phyloP scores from a whole-genome alignment of 1,140 invertebrate species.

The Agrilus planipennis region DNA sequence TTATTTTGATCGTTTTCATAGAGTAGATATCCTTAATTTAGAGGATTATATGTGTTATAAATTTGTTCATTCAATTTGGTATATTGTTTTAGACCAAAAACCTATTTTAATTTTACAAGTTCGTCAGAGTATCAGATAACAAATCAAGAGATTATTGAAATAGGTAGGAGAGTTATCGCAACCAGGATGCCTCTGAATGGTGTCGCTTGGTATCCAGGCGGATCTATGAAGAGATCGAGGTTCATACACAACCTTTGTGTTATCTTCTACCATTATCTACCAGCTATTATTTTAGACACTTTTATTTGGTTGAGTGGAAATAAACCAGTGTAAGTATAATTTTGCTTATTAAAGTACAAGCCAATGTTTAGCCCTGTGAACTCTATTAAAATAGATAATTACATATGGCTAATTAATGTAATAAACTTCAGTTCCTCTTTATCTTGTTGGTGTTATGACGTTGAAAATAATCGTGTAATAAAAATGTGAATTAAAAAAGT shows the following conservation, averaged over 20 bases:
- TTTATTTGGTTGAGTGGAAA: constrained; percentile 63
- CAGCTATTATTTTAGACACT: constrained; percentile 68
- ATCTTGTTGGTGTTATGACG: too few species aligned
- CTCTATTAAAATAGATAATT: too few species aligned
- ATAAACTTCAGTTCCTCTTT: too few species aligned
- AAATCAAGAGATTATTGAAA: constrained; percentile 44
- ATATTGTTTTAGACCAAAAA: too few species aligned
- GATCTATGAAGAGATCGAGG: constrained; percentile 73
- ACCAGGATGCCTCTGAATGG: constrained; percentile 33
- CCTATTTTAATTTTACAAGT: constrained; percentile 53
- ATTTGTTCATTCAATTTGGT: background rate
- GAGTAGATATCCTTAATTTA: background rate
- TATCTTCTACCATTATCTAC: constrained; percentile 72
- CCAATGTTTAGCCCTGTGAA: too few species aligned
- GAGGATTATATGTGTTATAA: background rate
- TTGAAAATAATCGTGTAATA: too few species aligned
- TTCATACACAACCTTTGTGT: constrained; percentile 66
- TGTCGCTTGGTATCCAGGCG: constrained; percentile 48
- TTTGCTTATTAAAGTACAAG: too few species aligned
- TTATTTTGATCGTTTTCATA: background rate
- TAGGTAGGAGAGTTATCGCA: constrained; percentile 40
- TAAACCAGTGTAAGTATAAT: constrained; percentile 67
- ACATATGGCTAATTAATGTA: too few species aligned
- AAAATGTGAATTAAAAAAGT: too few species aligned
- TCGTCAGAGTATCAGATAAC: constrained; percentile 65